phyloP scores from a whole-genome alignment of 2,797 vertebrate species.

The Euthynnus affinis region DNA sequence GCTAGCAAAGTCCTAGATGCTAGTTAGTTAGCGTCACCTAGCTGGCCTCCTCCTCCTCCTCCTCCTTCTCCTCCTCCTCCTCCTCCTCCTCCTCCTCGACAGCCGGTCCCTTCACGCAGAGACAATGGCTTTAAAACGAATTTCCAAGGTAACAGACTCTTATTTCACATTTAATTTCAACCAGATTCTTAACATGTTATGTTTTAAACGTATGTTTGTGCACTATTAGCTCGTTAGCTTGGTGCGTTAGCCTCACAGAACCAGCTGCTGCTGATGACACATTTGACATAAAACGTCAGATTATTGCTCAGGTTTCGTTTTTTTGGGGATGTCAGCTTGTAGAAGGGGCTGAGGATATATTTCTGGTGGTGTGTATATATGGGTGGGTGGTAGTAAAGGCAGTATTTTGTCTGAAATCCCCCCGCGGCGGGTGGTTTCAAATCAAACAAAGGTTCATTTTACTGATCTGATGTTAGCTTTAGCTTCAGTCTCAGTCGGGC shows the following conservation, averaged over 20 bases:
- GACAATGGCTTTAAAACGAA: constrained; percentile 87
- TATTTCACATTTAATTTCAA: not conserved
- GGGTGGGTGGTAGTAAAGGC: not conserved
- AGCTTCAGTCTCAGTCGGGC: constrained; percentile 21
- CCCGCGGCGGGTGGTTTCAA: not conserved
- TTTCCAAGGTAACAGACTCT: constrained; percentile 82
- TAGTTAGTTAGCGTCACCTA: constrained; percentile 73
- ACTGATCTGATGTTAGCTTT: constrained; percentile 18
- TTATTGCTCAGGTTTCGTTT: not conserved
- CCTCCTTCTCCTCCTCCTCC: constrained; percentile 48
- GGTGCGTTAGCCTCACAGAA: constrained; percentile 10
- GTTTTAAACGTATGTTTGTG: not conserved
- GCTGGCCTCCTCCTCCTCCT: constrained; percentile 72
- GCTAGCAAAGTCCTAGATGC: constrained; percentile 74
- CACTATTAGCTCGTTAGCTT: constrained; percentile 1
- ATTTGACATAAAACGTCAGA: not conserved
- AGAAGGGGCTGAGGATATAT: accelerated
- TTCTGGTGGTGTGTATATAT: not conserved
- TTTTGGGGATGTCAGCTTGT: not conserved
- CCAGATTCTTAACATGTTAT: not conserved
- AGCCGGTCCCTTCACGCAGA: constrained; percentile 60
- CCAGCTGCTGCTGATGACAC: constrained; percentile 8
- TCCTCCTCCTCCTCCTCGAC: constrained; percentile 52
- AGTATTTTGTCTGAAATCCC: no score
- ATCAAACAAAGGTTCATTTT: constrained; percentile 33